A percentile compares a stretch with the other conserved stretches of the same genome.
phyloP scores from a whole-genome alignment of 2,888 invertebrate species.

The Heliconius hortense region DNA sequence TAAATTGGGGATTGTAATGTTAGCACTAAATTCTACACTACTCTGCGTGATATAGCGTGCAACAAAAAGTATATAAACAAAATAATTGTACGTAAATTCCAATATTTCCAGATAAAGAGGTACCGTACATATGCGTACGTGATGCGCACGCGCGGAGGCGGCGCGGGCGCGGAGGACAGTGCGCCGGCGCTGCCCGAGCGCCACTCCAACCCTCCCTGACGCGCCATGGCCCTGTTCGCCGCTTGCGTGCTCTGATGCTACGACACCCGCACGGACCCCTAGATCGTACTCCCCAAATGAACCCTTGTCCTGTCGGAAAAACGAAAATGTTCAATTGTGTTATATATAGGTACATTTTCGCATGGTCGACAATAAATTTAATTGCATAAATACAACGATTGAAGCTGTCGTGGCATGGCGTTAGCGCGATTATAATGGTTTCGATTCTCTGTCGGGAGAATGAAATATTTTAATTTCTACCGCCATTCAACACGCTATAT shows the following conservation, averaged over 20 bases:
- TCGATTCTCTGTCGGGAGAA: too few species aligned
- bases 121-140: constrained; percentile 91
- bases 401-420: too few species aligned
- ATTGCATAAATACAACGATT: background rate
- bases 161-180: constrained; percentile 62
- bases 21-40: too few species aligned
- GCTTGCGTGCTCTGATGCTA: constrained; percentile 87
- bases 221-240: constrained; percentile 90
- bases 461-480: too few species aligned
- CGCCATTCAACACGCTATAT: too few species aligned
- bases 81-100: background rate
- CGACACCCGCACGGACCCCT: constrained; percentile 37
- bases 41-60: background rate
- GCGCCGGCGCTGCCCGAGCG: constrained; percentile 84
- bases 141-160: constrained; percentile 85
- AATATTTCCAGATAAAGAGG: constrained; percentile 86
- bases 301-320: constrained; percentile 11
- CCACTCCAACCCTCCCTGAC: constrained; percentile 84
- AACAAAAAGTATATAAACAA: background rate
- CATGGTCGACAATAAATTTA: background rate
- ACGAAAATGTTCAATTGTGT: constrained; percentile 4
- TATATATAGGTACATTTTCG: background rate
- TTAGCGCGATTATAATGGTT: too few species aligned
- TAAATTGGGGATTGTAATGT: too few species aligned
- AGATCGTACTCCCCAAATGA: background rate